Conservation (phyloP, 1,140 invertebrate species). For the Drosophila asahinai region DNA sequence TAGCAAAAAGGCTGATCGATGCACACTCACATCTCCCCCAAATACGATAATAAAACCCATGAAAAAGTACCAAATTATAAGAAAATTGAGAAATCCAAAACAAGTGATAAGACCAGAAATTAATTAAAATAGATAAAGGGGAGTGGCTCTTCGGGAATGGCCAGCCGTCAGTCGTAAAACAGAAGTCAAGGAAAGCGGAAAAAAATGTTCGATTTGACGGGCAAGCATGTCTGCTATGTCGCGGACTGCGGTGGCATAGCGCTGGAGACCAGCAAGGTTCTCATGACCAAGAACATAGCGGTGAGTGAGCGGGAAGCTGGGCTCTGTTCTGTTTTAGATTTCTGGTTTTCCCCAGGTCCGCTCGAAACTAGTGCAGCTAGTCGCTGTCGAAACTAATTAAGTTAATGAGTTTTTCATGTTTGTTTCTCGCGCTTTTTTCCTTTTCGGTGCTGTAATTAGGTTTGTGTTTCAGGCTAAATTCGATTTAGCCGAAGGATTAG, state of each 20-base stretch:
- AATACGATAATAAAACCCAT: conserved; percentile 41
- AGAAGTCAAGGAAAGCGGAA: conserved; percentile 39
- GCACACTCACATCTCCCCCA: conserved; percentile 29
- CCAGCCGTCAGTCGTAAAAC: conserved; percentile 33
- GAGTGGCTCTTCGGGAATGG: not conserved
- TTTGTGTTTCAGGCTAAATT: conserved; percentile 27
- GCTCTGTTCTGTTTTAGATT: not conserved
- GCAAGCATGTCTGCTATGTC: conserved; percentile 80
- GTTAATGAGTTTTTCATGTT: conserved; percentile 59
- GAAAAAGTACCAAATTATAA: conserved; percentile 4
- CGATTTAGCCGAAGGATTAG: conserved; percentile 5
- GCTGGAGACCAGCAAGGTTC: conserved; percentile 76
- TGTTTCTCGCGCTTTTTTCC: conserved; percentile 7
- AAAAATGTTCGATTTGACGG: conserved; percentile 73
- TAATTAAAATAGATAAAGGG: conserved; percentile 61
- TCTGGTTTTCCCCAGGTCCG: conserved; percentile 7
- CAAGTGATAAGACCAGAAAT: conserved; percentile 49
- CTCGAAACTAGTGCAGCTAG: conserved; percentile 28
- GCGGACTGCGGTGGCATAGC: conserved; percentile 80
- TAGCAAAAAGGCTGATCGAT: conserved; percentile 47
- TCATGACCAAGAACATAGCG: conserved; percentile 78
- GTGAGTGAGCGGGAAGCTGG: conserved; percentile 53
- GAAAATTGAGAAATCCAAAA: conserved; percentile 46
- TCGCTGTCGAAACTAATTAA: conserved; percentile 51
- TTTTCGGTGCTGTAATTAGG: conserved; percentile 22